These are phyloP conservation scores for Synergus laeviventris DNA, from an alignment of 2,888 invertebrate species.

Conservation along the genomic window DNA sequence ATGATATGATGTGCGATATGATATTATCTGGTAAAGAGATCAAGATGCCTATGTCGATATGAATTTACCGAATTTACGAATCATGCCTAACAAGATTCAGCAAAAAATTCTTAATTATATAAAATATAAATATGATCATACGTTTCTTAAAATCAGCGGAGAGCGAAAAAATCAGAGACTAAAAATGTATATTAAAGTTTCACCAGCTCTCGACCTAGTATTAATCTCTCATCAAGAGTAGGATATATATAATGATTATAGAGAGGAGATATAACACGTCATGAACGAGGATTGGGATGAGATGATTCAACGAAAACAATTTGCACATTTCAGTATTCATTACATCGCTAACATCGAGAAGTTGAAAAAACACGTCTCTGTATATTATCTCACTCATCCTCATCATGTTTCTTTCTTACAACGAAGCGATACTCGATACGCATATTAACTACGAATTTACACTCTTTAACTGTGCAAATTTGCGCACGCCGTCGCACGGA, in stretches of 20 bases:
- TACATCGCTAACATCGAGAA: neutral
- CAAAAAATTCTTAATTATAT: no score
- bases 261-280: no score
- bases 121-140: no score
- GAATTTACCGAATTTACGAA: no score
- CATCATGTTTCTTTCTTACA: conserved; percentile 5
- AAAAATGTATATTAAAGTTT: neutral
- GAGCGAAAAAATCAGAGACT: no score
- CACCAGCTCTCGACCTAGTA: neutral
- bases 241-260: no score
- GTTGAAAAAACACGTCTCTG: neutral
- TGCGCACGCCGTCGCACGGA: conserved; percentile 28
- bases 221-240: conserved; percentile 12
- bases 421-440: conserved; percentile 28
- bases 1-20: no score
- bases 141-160: neutral
- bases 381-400: neutral
- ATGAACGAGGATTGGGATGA: no score
- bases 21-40: no score
- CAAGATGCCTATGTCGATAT: no score
- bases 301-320: neutral
- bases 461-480: conserved; percentile 37
- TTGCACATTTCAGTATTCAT: conserved; percentile 17
- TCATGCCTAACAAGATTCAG: no score
- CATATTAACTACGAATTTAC: conserved; percentile 38